These are phyloP conservation scores for Horisme vitalbata DNA, from an alignment of 2,888 invertebrate species.

Conservation along the genomic window DNA sequence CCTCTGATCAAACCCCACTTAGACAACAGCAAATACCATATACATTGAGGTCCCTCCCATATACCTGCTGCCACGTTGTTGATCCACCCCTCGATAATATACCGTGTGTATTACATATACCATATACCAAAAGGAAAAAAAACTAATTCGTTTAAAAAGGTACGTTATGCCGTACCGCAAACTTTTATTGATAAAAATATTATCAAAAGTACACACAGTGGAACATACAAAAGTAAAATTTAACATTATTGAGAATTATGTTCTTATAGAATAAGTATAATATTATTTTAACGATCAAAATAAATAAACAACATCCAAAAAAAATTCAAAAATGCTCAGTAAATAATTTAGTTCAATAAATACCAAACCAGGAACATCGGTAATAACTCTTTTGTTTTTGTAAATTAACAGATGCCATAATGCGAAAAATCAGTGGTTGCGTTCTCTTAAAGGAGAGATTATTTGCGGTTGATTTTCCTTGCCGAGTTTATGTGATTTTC, in stretches of 20 bases:
- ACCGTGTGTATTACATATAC: too few species aligned
- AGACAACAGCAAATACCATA: too few species aligned
- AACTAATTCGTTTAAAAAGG: too few species aligned
- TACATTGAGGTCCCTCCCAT: too few species aligned
- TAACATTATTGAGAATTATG: slow-evolving; percentile 16
- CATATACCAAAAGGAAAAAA: too few species aligned
- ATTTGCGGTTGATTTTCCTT: slow-evolving; percentile 67
- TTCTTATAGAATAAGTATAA: slow-evolving; percentile 6
- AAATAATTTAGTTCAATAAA: slow-evolving; percentile 19
- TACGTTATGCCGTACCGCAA: not conserved
- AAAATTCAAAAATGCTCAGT: slow-evolving; percentile 9
- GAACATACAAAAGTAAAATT: slow-evolving; percentile 21
- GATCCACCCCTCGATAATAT: too few species aligned
- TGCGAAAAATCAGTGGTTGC: slow-evolving; percentile 51
- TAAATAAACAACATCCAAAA: slow-evolving; percentile 17
- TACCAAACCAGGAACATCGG: too few species aligned
- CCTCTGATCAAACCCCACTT: too few species aligned
- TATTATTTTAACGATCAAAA: slow-evolving; percentile 18
- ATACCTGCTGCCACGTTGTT: too few species aligned
- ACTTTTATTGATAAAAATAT: slow-evolving; percentile 9
- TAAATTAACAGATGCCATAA: slow-evolving; percentile 1
- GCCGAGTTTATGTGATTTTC: slow-evolving; percentile 68
- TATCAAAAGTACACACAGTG: slow-evolving; percentile 25
- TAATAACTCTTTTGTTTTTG: too few species aligned
- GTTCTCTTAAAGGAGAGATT: slow-evolving; percentile 73